These are phyloP conservation scores for Ichneumon xanthorius DNA, from an alignment of 2,888 invertebrate species.

Conservation along the genomic window DNA sequence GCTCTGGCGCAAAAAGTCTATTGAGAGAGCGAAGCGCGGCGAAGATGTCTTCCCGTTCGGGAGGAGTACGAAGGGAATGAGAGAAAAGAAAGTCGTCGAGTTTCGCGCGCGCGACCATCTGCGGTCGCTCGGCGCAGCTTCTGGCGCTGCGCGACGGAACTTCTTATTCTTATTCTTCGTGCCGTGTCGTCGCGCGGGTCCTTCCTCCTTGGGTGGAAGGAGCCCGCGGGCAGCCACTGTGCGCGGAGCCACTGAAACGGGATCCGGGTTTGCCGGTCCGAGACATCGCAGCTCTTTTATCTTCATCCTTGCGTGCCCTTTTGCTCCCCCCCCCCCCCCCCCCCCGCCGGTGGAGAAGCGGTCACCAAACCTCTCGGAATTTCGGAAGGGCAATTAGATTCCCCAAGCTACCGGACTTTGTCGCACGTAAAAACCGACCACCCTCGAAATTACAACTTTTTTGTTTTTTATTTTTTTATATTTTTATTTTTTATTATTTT, in stretches of 20 bases:
- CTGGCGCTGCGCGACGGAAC: not conserved
- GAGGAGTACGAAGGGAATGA: constrained; percentile 16
- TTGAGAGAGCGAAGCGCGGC: constrained; percentile 39
- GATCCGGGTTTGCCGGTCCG: constrained; percentile 53
- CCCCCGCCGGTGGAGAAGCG: not conserved
- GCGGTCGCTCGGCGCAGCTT: constrained; percentile 39
- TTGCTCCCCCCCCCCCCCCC: not conserved
- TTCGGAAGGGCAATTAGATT: not conserved
- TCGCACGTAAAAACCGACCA: not conserved
- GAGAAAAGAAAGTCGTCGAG: constrained; percentile 41
- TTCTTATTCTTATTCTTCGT: constrained; percentile 35
- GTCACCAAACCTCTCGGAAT: constrained; percentile 27
- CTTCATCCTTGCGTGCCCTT: not conserved
- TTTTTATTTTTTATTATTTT: no score
- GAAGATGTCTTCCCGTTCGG: constrained; percentile 27
- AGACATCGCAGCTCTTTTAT: constrained; percentile 15
- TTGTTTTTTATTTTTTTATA: no score
- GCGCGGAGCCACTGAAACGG: constrained; percentile 50
- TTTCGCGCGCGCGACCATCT: constrained; percentile 55
- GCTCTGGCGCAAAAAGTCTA: constrained; percentile 37
- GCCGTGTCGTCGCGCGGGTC: constrained; percentile 19
- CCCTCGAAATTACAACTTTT: not conserved
- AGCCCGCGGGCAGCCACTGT: constrained; percentile 36
- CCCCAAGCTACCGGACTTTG: not conserved
- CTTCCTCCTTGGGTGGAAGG: constrained; percentile 25